These are phyloP conservation scores for Turritopsis rubra DNA, from an alignment of 30 jellyfish, hydroid and myxozoan genomes.

Conservation along the genomic window DNA sequence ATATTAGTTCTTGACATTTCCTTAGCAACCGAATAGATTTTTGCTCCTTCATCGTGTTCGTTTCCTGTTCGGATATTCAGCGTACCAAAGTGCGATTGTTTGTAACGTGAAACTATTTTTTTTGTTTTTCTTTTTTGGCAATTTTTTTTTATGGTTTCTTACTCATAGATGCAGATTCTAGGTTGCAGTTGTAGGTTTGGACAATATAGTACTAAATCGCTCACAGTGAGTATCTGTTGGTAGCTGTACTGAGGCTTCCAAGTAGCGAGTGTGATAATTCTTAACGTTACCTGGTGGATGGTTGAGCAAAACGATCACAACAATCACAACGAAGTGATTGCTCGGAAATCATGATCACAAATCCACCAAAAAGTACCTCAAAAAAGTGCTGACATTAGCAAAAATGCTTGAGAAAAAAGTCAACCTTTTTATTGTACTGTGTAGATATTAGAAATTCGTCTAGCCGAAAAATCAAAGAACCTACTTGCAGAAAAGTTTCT, in stretches of 20 bases:
- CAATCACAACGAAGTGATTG: not conserved
- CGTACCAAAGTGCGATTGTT: not conserved
- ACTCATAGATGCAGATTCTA: not conserved
- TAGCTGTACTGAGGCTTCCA: constrained; percentile 11
- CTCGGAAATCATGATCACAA: not conserved
- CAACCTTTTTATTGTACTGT: no score
- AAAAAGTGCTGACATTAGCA: no score
- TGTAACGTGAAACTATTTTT: not conserved
- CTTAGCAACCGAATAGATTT: not conserved
- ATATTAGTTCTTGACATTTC: not conserved
- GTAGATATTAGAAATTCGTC: no score
- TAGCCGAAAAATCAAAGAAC: no score
- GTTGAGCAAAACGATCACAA: not conserved
- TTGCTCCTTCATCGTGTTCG: not conserved
- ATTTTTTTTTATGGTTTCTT: not conserved
- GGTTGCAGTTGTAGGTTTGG: not conserved
- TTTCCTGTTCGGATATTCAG: not conserved
- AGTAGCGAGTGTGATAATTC: constrained; percentile 5
- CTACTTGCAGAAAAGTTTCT: no score
- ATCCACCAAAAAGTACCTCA: no score
- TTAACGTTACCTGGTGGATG: constrained; percentile 15
- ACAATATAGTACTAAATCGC: not conserved
- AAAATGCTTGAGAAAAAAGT: no score
- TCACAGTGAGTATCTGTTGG: not conserved
- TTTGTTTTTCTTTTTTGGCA: not conserved